Evolutionary conservation across 2,888 invertebrate species (phyloP).

Genomic region (Venusia cambrica): DNA sequence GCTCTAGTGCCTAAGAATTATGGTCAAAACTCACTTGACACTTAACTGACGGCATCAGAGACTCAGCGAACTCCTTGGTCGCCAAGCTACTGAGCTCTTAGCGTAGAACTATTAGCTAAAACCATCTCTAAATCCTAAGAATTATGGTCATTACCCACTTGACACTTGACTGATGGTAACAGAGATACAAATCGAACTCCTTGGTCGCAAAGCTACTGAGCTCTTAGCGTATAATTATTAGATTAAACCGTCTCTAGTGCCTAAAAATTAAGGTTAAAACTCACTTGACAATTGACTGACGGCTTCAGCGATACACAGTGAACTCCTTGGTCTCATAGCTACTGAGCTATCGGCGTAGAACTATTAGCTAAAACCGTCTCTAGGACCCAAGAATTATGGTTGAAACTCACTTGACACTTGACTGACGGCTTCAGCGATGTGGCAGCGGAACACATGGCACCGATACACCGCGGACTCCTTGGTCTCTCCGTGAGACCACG

Average conservation of each 20-base stretch:
- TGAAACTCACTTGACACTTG: conserved; percentile 82
- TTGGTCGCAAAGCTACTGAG: conserved; percentile 85
- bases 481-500: conserved; percentile 96
- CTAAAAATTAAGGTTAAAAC: conserved; percentile 1
- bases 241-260: not conserved
- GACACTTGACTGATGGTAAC: conserved; percentile 90
- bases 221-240: too few species aligned
- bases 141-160: conserved; percentile 46
- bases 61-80: conserved; percentile 91
- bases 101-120: too few species aligned
- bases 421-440: conserved; percentile 94
- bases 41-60: conserved; percentile 93
- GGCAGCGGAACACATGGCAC: conserved; percentile 98
- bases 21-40: conserved; percentile 71
- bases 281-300: conserved; percentile 4
- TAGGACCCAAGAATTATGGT: not conserved
- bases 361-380: too few species aligned
- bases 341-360: too few species aligned
- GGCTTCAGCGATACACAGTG: not conserved
- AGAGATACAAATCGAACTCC: conserved; percentile 92
- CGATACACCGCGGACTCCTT: conserved; percentile 94
- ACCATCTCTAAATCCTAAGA: not conserved
- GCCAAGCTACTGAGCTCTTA: too few species aligned
- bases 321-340: too few species aligned
- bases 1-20: not conserved